Evolutionary conservation across 2,797 vertebrate genomes (phyloP).

Genomic region (Neostethus bicornis): DNA sequence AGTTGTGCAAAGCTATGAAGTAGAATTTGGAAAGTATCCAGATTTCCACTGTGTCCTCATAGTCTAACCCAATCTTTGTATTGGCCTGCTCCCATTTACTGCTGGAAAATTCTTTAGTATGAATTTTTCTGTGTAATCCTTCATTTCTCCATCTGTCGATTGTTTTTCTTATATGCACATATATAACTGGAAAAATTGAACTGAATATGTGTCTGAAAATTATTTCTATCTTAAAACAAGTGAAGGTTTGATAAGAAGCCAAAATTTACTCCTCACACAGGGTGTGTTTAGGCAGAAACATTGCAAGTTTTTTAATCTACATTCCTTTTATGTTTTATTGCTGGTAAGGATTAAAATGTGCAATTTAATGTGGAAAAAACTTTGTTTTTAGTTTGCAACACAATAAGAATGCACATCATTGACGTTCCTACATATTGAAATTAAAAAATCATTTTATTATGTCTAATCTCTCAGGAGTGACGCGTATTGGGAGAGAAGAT

Average conservation of each 20-base stretch:
- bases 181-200: not conserved
- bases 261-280: no score
- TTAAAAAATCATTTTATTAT: not conserved
- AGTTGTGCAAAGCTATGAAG: conserved; percentile 8
- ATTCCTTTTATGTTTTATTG: conserved; percentile 9
- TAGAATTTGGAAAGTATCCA: conserved; percentile 21
- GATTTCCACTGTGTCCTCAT: not conserved
- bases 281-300: not conserved
- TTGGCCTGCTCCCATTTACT: conserved; percentile 3
- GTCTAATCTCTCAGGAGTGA: conserved; percentile 71
- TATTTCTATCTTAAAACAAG: not conserved
- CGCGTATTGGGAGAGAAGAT: conserved; percentile 81
- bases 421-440: no score
- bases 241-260: not conserved
- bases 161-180: conserved; percentile 5
- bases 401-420: conserved; percentile 21
- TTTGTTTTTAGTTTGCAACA: conserved; percentile 8
- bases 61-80: not conserved
- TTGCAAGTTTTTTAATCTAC: conserved; percentile 1
- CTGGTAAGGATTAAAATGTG: conserved; percentile 3
- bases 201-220: no score
- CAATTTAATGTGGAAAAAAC: conserved; percentile 6
- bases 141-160: not conserved
- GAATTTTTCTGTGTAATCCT: not conserved
- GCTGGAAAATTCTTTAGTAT: not conserved